These are phyloP conservation scores for Macrosoma leucophasiata DNA, from an alignment of 2,888 invertebrate genomes.

Conservation along the genomic window DNA sequence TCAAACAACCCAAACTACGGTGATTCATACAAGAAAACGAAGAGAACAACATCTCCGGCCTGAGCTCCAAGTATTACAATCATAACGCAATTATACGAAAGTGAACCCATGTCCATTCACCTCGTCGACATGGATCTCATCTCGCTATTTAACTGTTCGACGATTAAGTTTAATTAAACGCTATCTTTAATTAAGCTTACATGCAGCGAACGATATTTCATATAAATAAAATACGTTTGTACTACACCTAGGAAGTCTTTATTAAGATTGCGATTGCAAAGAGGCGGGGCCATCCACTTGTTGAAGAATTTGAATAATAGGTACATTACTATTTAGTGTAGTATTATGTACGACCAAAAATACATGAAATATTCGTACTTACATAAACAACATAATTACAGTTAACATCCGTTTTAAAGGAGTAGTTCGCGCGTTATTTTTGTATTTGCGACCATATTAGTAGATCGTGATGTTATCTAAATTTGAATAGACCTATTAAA, in stretches of 20 bases:
- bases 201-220: conserved; percentile 47
- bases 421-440: too few species aligned
- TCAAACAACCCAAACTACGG: too few species aligned
- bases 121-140: conserved; percentile 37
- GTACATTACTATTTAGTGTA: conserved; percentile 48
- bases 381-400: too few species aligned
- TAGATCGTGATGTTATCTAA: too few species aligned
- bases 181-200: conserved; percentile 64
- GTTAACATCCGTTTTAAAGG: too few species aligned
- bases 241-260: conserved; percentile 70
- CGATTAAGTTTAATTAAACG: conserved; percentile 67
- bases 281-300: conserved; percentile 61
- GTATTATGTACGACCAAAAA: conserved; percentile 48
- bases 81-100: conserved; percentile 28
- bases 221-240: conserved; percentile 58
- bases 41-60: too few species aligned
- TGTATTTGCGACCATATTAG: too few species aligned
- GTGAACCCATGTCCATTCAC: conserved; percentile 15
- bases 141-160: conserved; percentile 43
- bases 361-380: conserved; percentile 19
- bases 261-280: conserved; percentile 71
- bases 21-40: too few species aligned
- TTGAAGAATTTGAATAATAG: conserved; percentile 68
- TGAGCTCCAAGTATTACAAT: too few species aligned
- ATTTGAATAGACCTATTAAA: too few species aligned